Evolutionary conservation across 2,888 invertebrate species (phyloP).

Genomic region (Allygus modestus): DNA sequence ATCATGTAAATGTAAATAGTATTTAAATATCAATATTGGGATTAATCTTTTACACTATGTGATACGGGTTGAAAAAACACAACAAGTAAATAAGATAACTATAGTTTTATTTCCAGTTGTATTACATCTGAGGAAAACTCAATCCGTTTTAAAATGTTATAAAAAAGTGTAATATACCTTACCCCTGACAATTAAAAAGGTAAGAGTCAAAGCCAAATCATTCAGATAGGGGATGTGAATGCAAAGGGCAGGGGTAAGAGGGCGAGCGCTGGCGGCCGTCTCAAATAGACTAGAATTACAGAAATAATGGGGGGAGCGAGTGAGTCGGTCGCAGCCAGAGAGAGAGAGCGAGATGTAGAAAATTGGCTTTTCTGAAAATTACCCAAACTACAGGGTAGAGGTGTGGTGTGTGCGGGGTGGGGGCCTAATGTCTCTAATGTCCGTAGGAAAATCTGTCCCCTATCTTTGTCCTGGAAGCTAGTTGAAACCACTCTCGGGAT

Average conservation of each 20-base stretch:
- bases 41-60: too few species aligned
- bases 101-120: too few species aligned
- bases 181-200: too few species aligned
- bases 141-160: too few species aligned
- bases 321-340: slow-evolving; percentile 26
- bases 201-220: neutral
- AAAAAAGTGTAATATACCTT: too few species aligned
- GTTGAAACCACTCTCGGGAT: slow-evolving; percentile 41
- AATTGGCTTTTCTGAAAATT: slow-evolving; percentile 64
- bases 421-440: slow-evolving; percentile 61
- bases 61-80: too few species aligned
- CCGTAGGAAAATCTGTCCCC: slow-evolving; percentile 64
- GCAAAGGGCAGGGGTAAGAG: slow-evolving; percentile 21
- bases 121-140: too few species aligned
- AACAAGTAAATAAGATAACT: too few species aligned
- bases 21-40: too few species aligned
- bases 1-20: too few species aligned
- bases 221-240: neutral
- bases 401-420: slow-evolving; percentile 56
- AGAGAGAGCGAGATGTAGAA: slow-evolving; percentile 62
- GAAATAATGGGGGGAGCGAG: slow-evolving; percentile 61
- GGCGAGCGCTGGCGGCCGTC: slow-evolving; percentile 25
- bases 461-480: slow-evolving; percentile 63
- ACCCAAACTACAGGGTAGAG: slow-evolving; percentile 62
- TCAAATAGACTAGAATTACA: slow-evolving; percentile 63